Conservation (phyloP, 2,797 vertebrate genomes). For the Lepus oiostolus region DNA sequence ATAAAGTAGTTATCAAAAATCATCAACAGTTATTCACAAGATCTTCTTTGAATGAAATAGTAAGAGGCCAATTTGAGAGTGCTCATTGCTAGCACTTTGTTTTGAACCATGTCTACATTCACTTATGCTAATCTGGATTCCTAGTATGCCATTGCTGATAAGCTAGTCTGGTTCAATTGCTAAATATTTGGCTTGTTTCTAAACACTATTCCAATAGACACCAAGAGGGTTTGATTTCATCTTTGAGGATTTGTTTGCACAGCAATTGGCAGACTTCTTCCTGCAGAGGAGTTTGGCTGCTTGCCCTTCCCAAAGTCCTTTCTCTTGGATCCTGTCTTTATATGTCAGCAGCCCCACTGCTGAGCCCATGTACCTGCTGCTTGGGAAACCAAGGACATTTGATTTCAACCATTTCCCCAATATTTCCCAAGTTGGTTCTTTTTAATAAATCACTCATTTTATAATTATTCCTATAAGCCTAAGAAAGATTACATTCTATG, state of each 20-base stretch:
- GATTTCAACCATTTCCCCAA: not conserved
- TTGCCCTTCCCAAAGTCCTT: not conserved
- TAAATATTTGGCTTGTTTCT: slow-evolving; percentile 65
- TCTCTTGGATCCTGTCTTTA: not conserved
- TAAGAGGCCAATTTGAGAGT: not conserved
- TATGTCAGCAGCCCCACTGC: not conserved
- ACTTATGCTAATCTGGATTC: not conserved
- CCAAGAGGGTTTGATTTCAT: slow-evolving; percentile 11
- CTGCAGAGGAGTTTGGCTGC: not conserved
- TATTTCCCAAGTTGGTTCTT: not conserved
- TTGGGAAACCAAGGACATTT: not conserved
- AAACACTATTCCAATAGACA: slow-evolving; percentile 52
- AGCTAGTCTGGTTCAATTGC: not conserved
- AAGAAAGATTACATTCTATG: slow-evolving; percentile 17
- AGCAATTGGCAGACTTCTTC: slow-evolving; percentile 33
- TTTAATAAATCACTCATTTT: not conserved
- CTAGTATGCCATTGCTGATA: not conserved
- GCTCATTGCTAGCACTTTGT: not conserved
- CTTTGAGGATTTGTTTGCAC: slow-evolving; percentile 54
- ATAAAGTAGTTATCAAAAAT: not conserved
- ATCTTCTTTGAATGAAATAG: not conserved
- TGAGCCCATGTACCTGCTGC: fast-evolving
- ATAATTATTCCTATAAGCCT: not conserved
- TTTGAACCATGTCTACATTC: not conserved
- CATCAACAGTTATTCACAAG: not conserved